phyloP scores from a whole-genome alignment of 2,797 vertebrate species.

The Parambassis ranga region DNA sequence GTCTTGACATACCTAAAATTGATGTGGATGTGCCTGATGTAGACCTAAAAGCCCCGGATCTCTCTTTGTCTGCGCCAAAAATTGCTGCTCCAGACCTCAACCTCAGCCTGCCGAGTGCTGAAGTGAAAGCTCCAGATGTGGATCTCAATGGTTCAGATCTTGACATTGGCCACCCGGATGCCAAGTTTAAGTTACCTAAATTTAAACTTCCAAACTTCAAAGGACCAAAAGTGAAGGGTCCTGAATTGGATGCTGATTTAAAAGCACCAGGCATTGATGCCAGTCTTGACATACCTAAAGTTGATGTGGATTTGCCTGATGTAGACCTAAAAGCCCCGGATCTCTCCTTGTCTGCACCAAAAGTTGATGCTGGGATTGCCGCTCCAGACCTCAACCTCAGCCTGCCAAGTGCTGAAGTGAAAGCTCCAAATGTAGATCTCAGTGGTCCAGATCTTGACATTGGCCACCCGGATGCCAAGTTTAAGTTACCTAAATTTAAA shows the following conservation, averaged over 20 bases:
- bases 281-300: conserved; percentile 29
- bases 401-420: conserved; percentile 32
- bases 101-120: too few species aligned
- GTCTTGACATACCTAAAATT: too few species aligned
- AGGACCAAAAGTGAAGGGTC: conserved; percentile 33
- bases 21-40: too few species aligned
- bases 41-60: too few species aligned
- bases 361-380: conserved; percentile 27
- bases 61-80: too few species aligned
- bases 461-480: too few species aligned
- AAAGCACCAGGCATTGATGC: conserved; percentile 18
- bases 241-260: conserved; percentile 46
- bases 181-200: conserved; percentile 38
- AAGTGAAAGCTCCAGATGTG: too few species aligned
- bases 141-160: too few species aligned
- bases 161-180: conserved; percentile 16
- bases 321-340: conserved; percentile 14
- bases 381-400: conserved; percentile 9
- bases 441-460: too few species aligned
- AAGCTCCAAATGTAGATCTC: conserved; percentile 26
- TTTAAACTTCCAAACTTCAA: conserved; percentile 41
- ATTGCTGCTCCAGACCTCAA: too few species aligned
- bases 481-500: conserved; percentile 45
- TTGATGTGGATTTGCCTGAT: conserved; percentile 20
- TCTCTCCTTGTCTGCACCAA: conserved; percentile 25